These are phyloP conservation scores for Microplitis demolitor DNA, from an alignment of 1,140 invertebrate genomes.

Conservation along the genomic window DNA sequence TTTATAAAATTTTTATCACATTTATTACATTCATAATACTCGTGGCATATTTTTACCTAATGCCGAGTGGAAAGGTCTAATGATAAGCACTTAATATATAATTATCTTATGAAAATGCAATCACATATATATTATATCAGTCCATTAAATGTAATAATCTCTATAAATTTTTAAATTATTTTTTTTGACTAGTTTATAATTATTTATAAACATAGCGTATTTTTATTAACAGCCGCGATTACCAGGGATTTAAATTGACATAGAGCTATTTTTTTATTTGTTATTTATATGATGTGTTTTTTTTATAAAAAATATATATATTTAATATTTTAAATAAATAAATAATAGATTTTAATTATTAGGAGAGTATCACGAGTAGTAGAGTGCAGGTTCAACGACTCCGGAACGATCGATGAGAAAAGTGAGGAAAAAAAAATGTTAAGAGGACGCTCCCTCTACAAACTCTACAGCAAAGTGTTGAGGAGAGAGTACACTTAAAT, in stretches of 20 bases:
- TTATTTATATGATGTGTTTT: too few species aligned
- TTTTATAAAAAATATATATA: too few species aligned
- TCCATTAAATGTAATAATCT: neutral
- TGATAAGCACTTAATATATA: neutral
- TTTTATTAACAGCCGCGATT: too few species aligned
- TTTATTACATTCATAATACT: neutral
- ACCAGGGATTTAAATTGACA: too few species aligned
- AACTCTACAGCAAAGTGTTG: too few species aligned
- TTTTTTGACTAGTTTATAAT: neutral
- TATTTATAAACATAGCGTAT: neutral
- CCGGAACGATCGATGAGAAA: neutral
- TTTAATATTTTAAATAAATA: too few species aligned
- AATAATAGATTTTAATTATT: neutral
- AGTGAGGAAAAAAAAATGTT: neutral
- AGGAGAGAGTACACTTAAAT: too few species aligned
- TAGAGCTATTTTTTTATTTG: too few species aligned
- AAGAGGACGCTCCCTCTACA: neutral
- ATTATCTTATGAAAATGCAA: too few species aligned
- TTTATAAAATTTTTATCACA: neutral
- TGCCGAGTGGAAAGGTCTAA: neutral
- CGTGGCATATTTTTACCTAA: neutral
- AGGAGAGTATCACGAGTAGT: neutral
- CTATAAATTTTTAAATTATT: neutral
- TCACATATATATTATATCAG: neutral
- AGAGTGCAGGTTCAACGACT: neutral